phyloP scores from a whole-genome alignment of 2,797 vertebrate genomes.

The Lerista edwardsae region DNA sequence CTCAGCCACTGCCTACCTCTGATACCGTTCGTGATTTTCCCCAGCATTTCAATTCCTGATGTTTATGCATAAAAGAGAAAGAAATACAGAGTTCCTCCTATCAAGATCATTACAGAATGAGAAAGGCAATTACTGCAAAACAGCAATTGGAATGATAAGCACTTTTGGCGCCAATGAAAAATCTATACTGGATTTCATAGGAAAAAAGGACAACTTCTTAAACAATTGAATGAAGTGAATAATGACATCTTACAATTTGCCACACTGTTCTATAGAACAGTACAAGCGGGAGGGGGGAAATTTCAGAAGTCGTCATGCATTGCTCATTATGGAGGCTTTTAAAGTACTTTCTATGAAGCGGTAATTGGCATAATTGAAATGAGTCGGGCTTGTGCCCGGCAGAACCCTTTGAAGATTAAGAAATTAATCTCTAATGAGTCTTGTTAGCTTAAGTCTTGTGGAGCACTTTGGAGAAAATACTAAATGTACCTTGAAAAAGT shows the following conservation, averaged over 20 bases:
- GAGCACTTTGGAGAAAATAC: neutral
- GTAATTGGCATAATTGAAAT: slow-evolving; percentile 37
- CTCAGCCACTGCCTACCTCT: too few species aligned
- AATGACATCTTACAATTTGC: slow-evolving; percentile 20
- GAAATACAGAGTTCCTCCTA: slow-evolving; percentile 25
- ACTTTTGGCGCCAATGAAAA: slow-evolving; percentile 12
- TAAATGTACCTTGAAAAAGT: slow-evolving; percentile 22
- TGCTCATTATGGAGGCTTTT: slow-evolving; percentile 31
- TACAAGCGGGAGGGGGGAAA: neutral
- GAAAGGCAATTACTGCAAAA: neutral
- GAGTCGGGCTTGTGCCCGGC: neutral
- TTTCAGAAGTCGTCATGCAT: slow-evolving; percentile 31
- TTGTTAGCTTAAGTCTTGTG: slow-evolving; percentile 21
- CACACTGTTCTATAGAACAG: slow-evolving; percentile 15
- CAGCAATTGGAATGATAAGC: slow-evolving; percentile 32
- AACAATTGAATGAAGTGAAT: slow-evolving; percentile 21
- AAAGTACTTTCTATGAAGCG: slow-evolving; percentile 32
- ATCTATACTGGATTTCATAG: slow-evolving; percentile 27
- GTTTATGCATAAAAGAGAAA: slow-evolving; percentile 32
- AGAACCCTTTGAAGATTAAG: slow-evolving; percentile 32
- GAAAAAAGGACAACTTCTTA: neutral
- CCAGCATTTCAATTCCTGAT: neutral
- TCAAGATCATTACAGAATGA: slow-evolving; percentile 18
- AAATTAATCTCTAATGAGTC: slow-evolving; percentile 31
- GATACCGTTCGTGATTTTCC: neutral